A percentile compares a stretch with the other conserved stretches of the same genome.
Conservation (phyloP, 2,113 vertebrate genomes). For the Fregetta grallaria region DNA sequence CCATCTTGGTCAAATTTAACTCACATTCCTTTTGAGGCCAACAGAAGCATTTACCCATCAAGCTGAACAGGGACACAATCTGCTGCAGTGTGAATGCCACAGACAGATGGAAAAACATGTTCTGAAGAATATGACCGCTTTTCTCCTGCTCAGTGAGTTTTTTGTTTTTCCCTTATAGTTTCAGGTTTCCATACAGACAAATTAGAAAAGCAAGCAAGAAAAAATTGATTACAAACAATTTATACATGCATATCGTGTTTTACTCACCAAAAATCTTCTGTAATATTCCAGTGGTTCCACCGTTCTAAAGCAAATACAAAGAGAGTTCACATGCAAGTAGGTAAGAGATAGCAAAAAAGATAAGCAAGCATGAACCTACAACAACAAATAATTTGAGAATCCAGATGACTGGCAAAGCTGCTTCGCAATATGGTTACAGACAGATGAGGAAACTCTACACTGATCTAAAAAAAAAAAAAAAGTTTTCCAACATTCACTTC, state of each 20-base stretch:
- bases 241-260: background rate
- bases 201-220: background rate
- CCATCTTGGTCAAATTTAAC: background rate
- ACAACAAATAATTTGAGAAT: background rate
- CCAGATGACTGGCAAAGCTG: background rate
- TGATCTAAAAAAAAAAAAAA: background rate
- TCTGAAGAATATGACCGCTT: background rate
- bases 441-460: background rate
- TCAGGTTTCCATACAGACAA: background rate
- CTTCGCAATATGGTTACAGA: background rate
- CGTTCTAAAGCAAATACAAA: slow-evolving; percentile 76
- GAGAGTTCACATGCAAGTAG: background rate
- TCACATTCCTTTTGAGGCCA: background rate
- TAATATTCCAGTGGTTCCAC: slow-evolving; percentile 96
- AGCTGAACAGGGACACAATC: background rate
- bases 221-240: background rate
- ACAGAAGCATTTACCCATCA: background rate
- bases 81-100: background rate
- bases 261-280: slow-evolving; percentile 92
- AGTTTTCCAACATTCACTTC: background rate
- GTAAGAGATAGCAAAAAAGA: background rate
- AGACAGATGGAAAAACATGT: background rate
- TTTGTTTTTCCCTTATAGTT: background rate
- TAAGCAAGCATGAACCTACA: background rate
- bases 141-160: background rate